Conservation (phyloP, 1,140 invertebrate species). For the Drosophila trapezifrons region DNA sequence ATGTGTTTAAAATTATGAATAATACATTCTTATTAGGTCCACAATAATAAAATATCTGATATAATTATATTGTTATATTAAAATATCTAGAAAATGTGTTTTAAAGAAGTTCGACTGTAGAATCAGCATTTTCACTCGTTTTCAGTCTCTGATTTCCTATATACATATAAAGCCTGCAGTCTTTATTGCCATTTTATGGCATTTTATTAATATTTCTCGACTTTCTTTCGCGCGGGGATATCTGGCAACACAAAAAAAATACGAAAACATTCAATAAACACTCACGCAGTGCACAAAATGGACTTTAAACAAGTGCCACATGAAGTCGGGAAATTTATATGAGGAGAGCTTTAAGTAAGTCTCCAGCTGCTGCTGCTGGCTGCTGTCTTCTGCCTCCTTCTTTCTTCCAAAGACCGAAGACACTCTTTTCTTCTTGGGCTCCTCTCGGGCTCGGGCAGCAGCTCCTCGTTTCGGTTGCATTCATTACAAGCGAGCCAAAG, state of each 20-base stretch:
- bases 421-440: constrained; percentile 23
- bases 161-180: constrained; percentile 51
- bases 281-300: constrained; percentile 78
- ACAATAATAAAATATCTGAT: no score
- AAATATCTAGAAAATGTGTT: neutral
- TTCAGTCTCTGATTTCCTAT: constrained; percentile 54
- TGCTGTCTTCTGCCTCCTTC: constrained; percentile 9
- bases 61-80: neutral
- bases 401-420: constrained; percentile 8
- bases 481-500: constrained; percentile 81
- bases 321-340: constrained; percentile 77
- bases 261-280: constrained; percentile 76
- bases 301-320: constrained; percentile 80
- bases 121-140: constrained; percentile 27
- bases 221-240: constrained; percentile 17
- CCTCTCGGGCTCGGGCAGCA: constrained; percentile 5
- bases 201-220: constrained; percentile 75
- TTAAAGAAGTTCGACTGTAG: constrained; percentile 7
- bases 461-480: constrained; percentile 67
- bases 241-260: neutral
- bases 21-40: neutral
- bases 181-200: constrained; percentile 76
- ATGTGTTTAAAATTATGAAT: no score
- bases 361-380: constrained; percentile 54
- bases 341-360: constrained; percentile 75